These are phyloP conservation scores for Drosophila acutilabella DNA, from an alignment of 2,888 invertebrate species.

Conservation along the genomic window DNA sequence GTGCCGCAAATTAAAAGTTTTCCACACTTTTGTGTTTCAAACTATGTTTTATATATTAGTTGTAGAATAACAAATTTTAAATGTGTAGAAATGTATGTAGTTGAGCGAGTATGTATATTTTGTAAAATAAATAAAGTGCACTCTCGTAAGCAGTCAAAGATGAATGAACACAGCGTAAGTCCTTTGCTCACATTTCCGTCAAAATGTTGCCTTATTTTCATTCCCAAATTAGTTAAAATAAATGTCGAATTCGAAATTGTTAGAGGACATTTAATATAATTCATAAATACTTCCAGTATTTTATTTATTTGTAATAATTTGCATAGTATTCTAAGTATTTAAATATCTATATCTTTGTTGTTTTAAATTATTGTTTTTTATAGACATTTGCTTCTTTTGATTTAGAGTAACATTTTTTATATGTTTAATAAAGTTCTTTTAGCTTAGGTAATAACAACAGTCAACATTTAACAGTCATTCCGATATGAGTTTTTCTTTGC, in stretches of 20 bases:
- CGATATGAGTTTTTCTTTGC: slow-evolving; percentile 78
- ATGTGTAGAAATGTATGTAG: slow-evolving; percentile 17
- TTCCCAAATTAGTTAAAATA: too few species aligned
- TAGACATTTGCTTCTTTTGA: slow-evolving; percentile 15
- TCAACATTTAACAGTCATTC: slow-evolving; percentile 84
- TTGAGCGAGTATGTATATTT: slow-evolving; percentile 41
- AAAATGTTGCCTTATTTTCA: too few species aligned
- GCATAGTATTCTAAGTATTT: slow-evolving; percentile 41
- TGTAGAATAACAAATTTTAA: slow-evolving; percentile 38
- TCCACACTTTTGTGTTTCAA: slow-evolving; percentile 11
- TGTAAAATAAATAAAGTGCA: slow-evolving; percentile 61
- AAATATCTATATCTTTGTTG: slow-evolving; percentile 16
- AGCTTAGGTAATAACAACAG: slow-evolving; percentile 78
- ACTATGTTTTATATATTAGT: slow-evolving; percentile 17
- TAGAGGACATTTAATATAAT: slow-evolving; percentile 45
- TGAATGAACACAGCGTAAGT: slow-evolving; percentile 38
- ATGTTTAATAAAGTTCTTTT: slow-evolving; percentile 3
- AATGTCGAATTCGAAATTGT: slow-evolving; percentile 41
- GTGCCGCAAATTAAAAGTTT: slow-evolving; percentile 63
- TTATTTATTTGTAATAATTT: slow-evolving; percentile 51
- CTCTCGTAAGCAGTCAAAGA: slow-evolving; percentile 44
- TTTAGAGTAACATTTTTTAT: slow-evolving; percentile 1
- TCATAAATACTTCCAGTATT: slow-evolving; percentile 30
- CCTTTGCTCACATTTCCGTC: slow-evolving; percentile 17
- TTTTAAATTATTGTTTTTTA: slow-evolving; percentile 5